These are phyloP conservation scores for Pristionchus mayeri DNA, from an alignment of 2,888 invertebrate genomes.

Conservation along the genomic window DNA sequence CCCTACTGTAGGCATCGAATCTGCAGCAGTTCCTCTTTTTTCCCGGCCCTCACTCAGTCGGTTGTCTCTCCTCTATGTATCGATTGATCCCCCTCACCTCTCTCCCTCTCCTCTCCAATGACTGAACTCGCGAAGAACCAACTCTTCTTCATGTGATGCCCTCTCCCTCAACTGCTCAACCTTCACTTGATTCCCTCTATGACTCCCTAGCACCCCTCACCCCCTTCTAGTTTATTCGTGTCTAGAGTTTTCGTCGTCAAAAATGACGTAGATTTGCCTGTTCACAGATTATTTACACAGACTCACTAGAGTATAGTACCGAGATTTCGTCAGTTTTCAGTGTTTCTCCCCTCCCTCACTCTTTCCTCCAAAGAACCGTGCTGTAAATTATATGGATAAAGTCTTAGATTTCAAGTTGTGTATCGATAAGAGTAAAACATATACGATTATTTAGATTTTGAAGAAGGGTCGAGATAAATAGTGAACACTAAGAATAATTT, in stretches of 20 bases:
- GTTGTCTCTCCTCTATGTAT: constrained; percentile 1
- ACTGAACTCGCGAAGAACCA: constrained; percentile 23
- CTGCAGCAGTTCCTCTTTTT: background rate
- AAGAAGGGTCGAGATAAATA: too few relatives aligned
- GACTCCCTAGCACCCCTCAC: background rate
- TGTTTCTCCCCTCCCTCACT: background rate
- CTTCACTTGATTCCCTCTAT: constrained; percentile 27
- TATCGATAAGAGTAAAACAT: too few relatives aligned
- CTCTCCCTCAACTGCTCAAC: constrained; percentile 11
- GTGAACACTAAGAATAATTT: too few relatives aligned
- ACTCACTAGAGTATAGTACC: constrained; percentile 23
- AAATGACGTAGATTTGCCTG: background rate
- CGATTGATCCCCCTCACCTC: constrained; percentile 1
- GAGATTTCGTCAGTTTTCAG: constrained; percentile 3
- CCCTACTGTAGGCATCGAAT: constrained; percentile 6
- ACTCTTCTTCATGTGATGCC: background rate
- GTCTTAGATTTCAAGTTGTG: background rate
- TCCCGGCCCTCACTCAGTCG: constrained; percentile 9
- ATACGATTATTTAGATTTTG: too few relatives aligned
- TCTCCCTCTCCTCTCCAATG: background rate
- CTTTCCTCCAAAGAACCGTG: background rate
- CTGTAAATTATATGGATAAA: constrained; percentile 34
- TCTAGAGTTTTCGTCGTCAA: background rate
- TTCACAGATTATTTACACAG: constrained; percentile 20
- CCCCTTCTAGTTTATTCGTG: background rate